phyloP scores from a whole-genome alignment of 1,140 invertebrate species.

The Colletes gigas region DNA sequence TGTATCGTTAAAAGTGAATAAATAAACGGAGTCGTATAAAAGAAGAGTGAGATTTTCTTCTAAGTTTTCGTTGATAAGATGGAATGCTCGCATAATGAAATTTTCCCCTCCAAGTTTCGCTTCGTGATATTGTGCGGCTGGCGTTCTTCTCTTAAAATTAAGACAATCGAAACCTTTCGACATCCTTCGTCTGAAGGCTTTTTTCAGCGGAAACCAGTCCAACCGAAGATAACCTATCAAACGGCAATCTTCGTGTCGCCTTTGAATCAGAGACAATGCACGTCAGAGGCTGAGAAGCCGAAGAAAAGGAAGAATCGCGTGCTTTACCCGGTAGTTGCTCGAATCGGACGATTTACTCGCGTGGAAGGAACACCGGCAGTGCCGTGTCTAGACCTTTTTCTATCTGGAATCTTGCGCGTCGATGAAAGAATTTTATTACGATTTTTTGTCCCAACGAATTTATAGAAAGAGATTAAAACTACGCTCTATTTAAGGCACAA shows the following conservation, averaged over 20 bases:
- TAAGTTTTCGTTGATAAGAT: background rate
- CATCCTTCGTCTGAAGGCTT: constrained; percentile 39
- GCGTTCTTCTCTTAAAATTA: constrained; percentile 40
- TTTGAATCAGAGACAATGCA: constrained; percentile 66
- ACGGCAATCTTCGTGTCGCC: constrained; percentile 56
- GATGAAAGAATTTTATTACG: background rate
- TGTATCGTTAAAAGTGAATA: no score
- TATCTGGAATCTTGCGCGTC: background rate
- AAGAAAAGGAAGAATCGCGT: constrained; percentile 55
- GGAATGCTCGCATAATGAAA: constrained; percentile 16
- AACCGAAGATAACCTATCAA: constrained; percentile 60
- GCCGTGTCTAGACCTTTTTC: constrained; percentile 33
- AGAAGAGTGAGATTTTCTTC: background rate
- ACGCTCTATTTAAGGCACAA: no score
- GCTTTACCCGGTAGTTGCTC: constrained; percentile 47
- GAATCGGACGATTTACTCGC: constrained; percentile 53
- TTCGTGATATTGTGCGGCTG: constrained; percentile 17
- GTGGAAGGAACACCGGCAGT: constrained; percentile 46
- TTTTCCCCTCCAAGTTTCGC: background rate
- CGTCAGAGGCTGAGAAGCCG: constrained; percentile 52
- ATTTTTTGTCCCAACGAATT: background rate
- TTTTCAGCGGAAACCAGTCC: constrained; percentile 52
- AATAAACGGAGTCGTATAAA: background rate
- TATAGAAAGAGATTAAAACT: no score
- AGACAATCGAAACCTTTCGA: constrained; percentile 48